Evolutionary conservation across 2,888 invertebrate genomes (phyloP).

Genomic region (Morpho helenor): DNA sequence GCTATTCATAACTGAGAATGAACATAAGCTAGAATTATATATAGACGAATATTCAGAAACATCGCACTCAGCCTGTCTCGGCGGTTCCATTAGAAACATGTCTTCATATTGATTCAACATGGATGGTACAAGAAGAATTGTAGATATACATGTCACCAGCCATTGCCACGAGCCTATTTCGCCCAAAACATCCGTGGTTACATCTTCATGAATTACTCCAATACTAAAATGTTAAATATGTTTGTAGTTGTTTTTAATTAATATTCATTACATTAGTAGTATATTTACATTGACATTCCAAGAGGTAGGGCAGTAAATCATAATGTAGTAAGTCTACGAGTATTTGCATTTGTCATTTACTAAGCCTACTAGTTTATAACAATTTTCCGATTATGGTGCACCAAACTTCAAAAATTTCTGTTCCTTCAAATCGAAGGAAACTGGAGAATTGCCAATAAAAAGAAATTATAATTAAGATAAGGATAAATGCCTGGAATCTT

Average conservation of each 20-base stretch:
- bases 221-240: constrained; percentile 47
- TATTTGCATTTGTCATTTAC: constrained; percentile 9
- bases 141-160: constrained; percentile 55
- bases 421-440: too few species aligned
- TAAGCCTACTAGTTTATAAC: constrained; percentile 17
- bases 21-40: constrained; percentile 50
- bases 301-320: not conserved
- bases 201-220: constrained; percentile 65
- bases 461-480: not conserved
- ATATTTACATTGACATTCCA: constrained; percentile 25
- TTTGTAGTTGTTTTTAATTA: not conserved
- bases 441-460: not conserved
- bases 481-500: constrained; percentile 11
- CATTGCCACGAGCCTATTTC: constrained; percentile 67
- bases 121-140: constrained; percentile 44
- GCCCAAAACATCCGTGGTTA: constrained; percentile 64
- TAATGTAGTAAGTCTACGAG: not conserved
- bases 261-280: not conserved
- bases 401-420: too few species aligned
- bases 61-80: constrained; percentile 42
- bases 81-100: constrained; percentile 49
- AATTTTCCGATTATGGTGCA: not conserved
- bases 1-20: constrained; percentile 37
- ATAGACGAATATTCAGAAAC: constrained; percentile 35
- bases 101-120: constrained; percentile 60